Percentiles rank a stretch among this genome's conserved stretches.
phyloP scores from a whole-genome alignment of 2,797 vertebrate genomes.

The Acanthis flammea region DNA sequence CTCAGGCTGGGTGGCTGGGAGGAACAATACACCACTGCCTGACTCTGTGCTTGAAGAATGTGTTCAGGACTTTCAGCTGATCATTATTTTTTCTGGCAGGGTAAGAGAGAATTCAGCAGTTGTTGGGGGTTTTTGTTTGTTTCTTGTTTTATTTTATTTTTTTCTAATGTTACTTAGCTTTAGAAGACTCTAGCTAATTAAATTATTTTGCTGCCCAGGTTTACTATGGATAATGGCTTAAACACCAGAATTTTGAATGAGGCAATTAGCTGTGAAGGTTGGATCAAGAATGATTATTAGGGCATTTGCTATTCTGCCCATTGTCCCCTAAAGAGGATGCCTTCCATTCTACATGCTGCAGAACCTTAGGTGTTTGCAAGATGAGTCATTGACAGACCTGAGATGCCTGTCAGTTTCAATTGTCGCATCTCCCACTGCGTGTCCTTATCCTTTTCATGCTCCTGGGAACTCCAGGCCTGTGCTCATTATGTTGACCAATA shows the following conservation, averaged over 20 bases:
- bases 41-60: background rate
- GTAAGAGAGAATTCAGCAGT: background rate
- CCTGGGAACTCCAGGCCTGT: background rate
- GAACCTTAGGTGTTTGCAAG: background rate
- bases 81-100: constrained; percentile 38
- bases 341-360: background rate
- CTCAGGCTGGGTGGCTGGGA: background rate
- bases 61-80: background rate
- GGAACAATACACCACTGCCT: background rate
- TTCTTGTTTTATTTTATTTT: background rate
- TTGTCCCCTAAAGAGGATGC: background rate
- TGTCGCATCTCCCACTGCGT: background rate
- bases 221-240: background rate
- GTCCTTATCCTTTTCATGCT: background rate
- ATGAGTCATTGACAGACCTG: background rate
- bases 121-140: background rate
- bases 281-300: background rate
- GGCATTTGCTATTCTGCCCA: background rate
- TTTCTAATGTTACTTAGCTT: background rate
- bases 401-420: background rate
- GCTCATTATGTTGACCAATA: background rate
- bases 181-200: constrained; percentile 16
- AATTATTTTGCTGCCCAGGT: background rate
- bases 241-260: background rate
- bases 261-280: background rate